Base-by-base conservation (phyloP, 2,888 invertebrate genomes). In the Dolichomitus sp. region DNA sequence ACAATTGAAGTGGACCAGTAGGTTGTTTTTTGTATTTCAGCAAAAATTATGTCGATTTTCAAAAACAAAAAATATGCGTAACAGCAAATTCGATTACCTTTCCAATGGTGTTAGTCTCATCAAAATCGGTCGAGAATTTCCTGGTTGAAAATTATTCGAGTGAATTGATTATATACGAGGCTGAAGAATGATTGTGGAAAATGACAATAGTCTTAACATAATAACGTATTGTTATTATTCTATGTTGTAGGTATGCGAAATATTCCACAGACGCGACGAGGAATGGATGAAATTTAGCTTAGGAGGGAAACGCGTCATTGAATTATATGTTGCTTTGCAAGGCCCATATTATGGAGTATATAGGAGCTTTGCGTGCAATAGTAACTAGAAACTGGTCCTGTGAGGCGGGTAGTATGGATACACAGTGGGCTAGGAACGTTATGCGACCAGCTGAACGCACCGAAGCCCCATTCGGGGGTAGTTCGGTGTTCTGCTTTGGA, bases 321-420 rank as follows among this genome's bases (percentile, higher is more conserved):
- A 77, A 81, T 81, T 73, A 77, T 73, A 73, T 50, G 30, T 48
- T 57, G 69, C 54, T 73, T 77, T 66, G 54, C 66, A 27, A 61
- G 73, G 23, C 17, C 50, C 73, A 54, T 73, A 73, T 33, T 73
- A 73, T 33, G 52, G 61, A 45, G 68, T 52, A 68, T 73, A 69
- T 65, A 9, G 23, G 27, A 76, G 72, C 52, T 54, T 48, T 65
- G 63, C 33, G 23, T 7, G 45, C 23, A 4, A 19, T 30, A 42
- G 63, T 69, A 50, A 52, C 52, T 57, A n/a, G 11, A 7, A 19
- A 57, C 19, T 50, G 30, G 33, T 6, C 5, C 33, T 33, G 57
- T 0, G 33, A 30, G 33, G n/a, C 33, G 37, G 6, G 7, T 40
- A 40, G 33, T 12, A n/a, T 2, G 37, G 37, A 61, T 37, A 61